Conservation (phyloP, 2,113 vertebrate species). For the Datnioides undecimradiatus region DNA sequence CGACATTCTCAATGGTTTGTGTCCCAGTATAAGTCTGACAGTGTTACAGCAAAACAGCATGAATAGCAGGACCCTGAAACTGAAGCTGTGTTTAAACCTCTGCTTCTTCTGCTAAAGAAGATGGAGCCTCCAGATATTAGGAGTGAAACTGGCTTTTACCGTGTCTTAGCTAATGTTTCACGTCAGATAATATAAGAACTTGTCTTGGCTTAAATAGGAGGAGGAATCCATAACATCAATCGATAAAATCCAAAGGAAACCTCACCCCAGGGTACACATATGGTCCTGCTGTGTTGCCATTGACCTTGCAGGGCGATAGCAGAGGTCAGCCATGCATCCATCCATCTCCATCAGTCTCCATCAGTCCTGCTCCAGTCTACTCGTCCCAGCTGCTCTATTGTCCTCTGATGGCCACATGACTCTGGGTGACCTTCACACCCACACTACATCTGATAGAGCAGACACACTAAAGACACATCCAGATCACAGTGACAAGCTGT, state of each 20-base stretch:
- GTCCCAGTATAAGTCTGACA: neutral
- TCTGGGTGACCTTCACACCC: conserved; percentile 59
- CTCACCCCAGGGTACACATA: conserved; percentile 17
- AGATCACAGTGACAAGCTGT: conserved; percentile 17
- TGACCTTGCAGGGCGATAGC: conserved; percentile 56
- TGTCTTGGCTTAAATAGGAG: conserved; percentile 2
- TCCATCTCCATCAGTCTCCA: conserved; percentile 66
- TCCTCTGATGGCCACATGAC: conserved; percentile 59
- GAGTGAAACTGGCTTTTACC: neutral
- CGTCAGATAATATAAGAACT: neutral
- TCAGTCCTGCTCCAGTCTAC: conserved; percentile 48
- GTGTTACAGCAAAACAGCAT: neutral
- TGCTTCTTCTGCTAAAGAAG: neutral
- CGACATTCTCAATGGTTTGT: neutral
- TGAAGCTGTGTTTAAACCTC: neutral
- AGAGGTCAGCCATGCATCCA: conserved; percentile 57
- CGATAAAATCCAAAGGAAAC: conserved; percentile 20
- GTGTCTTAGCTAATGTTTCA: neutral
- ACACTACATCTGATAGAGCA: conserved; percentile 57
- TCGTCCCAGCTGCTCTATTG: conserved; percentile 66
- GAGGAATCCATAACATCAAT: neutral
- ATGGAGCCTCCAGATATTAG: neutral
- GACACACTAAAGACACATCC: conserved; percentile 34
- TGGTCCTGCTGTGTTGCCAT: conserved; percentile 24
- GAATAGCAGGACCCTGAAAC: neutral